Evolutionary conservation across 2,888 invertebrate species (phyloP).

Genomic region (Cryptophagus acutangulus): DNA sequence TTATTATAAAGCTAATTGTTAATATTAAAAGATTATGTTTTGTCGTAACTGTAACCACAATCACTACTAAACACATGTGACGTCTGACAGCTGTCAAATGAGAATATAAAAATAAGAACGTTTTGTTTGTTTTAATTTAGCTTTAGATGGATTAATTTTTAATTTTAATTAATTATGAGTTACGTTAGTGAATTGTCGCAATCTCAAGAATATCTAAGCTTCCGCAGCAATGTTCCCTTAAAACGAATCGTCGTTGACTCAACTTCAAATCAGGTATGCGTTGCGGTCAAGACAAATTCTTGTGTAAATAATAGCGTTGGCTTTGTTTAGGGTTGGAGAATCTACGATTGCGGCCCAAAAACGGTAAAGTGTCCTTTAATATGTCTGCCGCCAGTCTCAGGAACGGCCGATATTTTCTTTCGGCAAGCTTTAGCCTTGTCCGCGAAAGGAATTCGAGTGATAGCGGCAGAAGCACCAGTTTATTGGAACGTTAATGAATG

Average conservation of each 20-base stretch:
- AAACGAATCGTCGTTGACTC: conserved; percentile 75
- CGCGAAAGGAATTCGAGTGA: conserved; percentile 75
- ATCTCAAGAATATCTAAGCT: conserved; percentile 74
- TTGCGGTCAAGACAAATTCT: no score
- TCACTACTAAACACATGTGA: no score
- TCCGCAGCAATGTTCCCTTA: conserved; percentile 70
- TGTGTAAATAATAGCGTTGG: not conserved
- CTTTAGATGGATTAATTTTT: no score
- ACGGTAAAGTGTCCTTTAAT: conserved; percentile 72
- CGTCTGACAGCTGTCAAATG: no score
- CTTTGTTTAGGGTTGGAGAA: conserved; percentile 67
- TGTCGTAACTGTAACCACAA: no score
- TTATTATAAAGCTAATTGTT: no score
- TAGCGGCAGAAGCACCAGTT: conserved; percentile 79
- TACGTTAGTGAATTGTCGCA: conserved; percentile 66
- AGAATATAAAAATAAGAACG: no score
- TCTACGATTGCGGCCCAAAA: conserved; percentile 85
- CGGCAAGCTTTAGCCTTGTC: conserved; percentile 76
- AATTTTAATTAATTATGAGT: conserved; percentile 54
- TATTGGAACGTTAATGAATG: conserved; percentile 86
- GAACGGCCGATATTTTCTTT: conserved; percentile 83
- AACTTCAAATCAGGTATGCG: conserved; percentile 63
- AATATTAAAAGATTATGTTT: no score
- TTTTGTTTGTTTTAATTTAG: no score
- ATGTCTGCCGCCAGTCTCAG: conserved; percentile 84